A percentile compares a stretch with the other conserved stretches of the same genome.
phyloP scores from a whole-genome alignment of 2,888 invertebrate genomes.

The Ceraclea dissimilis region DNA sequence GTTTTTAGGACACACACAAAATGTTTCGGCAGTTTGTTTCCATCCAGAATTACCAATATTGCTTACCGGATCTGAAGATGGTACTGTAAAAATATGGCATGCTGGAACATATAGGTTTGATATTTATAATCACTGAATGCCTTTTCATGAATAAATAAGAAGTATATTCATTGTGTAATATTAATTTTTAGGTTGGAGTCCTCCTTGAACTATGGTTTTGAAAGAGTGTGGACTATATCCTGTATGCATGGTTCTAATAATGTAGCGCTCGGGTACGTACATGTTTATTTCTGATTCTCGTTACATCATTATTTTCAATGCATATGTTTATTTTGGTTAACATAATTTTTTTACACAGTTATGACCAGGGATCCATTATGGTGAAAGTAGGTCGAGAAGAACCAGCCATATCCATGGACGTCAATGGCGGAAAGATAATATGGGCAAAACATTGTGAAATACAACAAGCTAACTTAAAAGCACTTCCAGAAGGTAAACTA shows the following conservation, averaged over 20 bases:
- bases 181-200: constrained; percentile 67
- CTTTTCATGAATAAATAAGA: not conserved
- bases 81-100: constrained; percentile 97
- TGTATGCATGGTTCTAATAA: constrained; percentile 92
- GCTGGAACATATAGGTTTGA: constrained; percentile 77
- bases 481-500: constrained; percentile 60
- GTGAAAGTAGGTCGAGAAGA: constrained; percentile 97
- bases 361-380: constrained; percentile 93
- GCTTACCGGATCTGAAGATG: constrained; percentile 96
- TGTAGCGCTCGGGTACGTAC: constrained; percentile 76
- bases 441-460: constrained; percentile 99
- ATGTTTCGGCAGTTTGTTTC: constrained; percentile 92
- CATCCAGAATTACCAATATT: constrained; percentile 98
- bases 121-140: not conserved
- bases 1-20: constrained; percentile 78
- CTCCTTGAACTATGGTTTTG: constrained; percentile 95
- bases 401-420: constrained; percentile 99
- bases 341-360: constrained; percentile 43
- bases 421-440: constrained; percentile 95
- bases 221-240: constrained; percentile 95
- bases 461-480: constrained; percentile 91
- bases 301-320: not conserved
- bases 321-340: not conserved
- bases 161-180: not conserved
- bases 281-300: not conserved